These are phyloP conservation scores for Phortica variegata DNA, from an alignment of 1,140 invertebrate genomes.

Conservation along the genomic window DNA sequence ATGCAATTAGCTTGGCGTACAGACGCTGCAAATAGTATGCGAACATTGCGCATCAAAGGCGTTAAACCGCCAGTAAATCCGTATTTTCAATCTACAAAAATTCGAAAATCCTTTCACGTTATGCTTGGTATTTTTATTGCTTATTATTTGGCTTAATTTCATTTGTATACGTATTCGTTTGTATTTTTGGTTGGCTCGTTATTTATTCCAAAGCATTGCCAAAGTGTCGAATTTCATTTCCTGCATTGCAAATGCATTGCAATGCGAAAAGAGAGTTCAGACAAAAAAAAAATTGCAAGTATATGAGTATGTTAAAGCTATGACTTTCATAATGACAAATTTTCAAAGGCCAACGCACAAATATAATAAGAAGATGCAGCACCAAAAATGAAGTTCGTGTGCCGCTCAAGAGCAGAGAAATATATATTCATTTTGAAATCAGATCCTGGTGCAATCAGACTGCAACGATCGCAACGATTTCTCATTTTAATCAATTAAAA, in stretches of 20 bases:
- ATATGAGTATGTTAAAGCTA: too few species aligned
- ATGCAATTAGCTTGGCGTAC: constrained; percentile 37
- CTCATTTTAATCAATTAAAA: constrained; percentile 58
- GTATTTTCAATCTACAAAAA: too few species aligned
- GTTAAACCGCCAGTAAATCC: constrained; percentile 48
- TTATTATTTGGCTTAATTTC: constrained; percentile 38
- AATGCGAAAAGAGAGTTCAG: too few species aligned
- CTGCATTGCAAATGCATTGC: constrained; percentile 42
- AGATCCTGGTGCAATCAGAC: constrained; percentile 49
- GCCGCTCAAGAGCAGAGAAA: too few species aligned
- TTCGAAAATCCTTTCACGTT: constrained; percentile 29
- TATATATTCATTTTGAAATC: constrained; percentile 31
- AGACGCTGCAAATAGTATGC: background rate
- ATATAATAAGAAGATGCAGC: too few species aligned
- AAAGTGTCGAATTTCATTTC: constrained; percentile 56
- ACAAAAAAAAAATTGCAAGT: too few species aligned
- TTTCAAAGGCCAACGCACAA: constrained; percentile 18
- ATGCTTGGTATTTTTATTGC: constrained; percentile 44
- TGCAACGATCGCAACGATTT: constrained; percentile 56
- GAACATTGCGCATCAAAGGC: constrained; percentile 35
- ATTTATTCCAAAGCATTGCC: constrained; percentile 17
- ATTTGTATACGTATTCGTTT: constrained; percentile 12
- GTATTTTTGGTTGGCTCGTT: constrained; percentile 5
- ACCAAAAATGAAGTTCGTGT: background rate
- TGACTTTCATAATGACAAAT: constrained; percentile 46